Evolutionary conservation across 1,140 invertebrate species (phyloP), one percentile per base, ranked within the genome.

Genomic region (Gryllus bimaculatus): DNA sequence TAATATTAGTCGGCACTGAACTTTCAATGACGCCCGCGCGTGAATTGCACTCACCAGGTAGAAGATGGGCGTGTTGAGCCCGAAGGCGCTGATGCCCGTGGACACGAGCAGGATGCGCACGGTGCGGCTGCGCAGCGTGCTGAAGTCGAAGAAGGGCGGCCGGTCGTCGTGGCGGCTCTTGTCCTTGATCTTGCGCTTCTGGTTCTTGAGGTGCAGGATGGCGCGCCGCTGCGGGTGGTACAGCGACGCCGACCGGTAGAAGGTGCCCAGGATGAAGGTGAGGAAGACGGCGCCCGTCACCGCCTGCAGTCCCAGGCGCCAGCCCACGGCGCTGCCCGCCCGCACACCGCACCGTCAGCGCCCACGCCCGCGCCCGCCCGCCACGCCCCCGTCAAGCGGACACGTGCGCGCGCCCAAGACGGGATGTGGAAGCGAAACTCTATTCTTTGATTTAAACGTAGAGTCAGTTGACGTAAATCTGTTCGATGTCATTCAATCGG

Each of bases 221-320:
- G 95, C 95, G 75, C 95, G 89, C 80, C 95, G 85, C 84, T 96
- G 94, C 0, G 95, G 95, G 86, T 97, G 95, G 83, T 97, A 97
- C 0, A 97, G 87, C 0, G 94, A 96, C 0, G 95, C 95, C 10
- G 94, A 95, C 20, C 95, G 90, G 85, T 96, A 96, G 86, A 95
- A 94, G 6, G 93, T 95, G 21, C 95, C 95, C 12, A 96, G 88
- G 82, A 97, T 91, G 84, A 96, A 96, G 0, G 94, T 95, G 8
- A 93, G 86, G 81, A 95, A 94, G 15, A 95, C 90, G 5, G 93
- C 90, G 18, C 93, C 94, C 3, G 95, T 96, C 7, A 96, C 91
- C 73, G 93, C 91, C 85, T 97, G 95, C 21, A 96, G 89, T 39
- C 94, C 94, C 78, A 95, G 85, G 81, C 93, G 89, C 95, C 95